Evolutionary conservation across 2,113 vertebrate species (phyloP).

Genomic region (Rhinopomastus cyanomelas): DNA sequence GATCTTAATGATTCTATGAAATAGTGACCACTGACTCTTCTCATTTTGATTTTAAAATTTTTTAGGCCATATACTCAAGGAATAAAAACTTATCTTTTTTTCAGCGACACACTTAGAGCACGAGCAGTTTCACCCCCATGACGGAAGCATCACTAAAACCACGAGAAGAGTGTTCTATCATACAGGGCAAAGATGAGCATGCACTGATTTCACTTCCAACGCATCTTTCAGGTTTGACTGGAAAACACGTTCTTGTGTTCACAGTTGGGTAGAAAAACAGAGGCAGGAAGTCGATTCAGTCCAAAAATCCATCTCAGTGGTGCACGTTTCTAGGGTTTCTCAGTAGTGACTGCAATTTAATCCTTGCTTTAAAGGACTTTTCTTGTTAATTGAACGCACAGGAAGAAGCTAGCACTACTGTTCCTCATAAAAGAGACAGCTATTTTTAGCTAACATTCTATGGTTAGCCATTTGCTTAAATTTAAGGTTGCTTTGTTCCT

Average conservation of each 20-base stretch:
- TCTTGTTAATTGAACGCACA: constrained; percentile 52
- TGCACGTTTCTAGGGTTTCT: neutral
- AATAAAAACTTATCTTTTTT: neutral
- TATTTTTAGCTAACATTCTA: constrained; percentile 19
- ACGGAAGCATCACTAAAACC: neutral
- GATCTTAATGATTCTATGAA: neutral
- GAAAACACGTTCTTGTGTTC: neutral
- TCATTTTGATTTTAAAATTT: neutral
- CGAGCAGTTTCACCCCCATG: neutral
- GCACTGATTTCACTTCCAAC: neutral
- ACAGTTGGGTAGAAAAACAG: neutral
- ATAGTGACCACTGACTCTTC: neutral
- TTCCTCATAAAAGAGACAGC: constrained; percentile 13
- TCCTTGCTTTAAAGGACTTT: constrained; percentile 16
- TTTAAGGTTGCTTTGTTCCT: constrained; percentile 41
- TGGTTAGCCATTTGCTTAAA: constrained; percentile 24
- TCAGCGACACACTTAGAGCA: neutral
- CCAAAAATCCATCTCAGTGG: neutral
- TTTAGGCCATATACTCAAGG: neutral
- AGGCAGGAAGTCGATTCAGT: neutral
- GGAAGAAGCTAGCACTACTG: neutral
- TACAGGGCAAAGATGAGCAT: neutral
- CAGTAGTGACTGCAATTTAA: constrained; percentile 26
- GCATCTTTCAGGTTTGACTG: neutral
- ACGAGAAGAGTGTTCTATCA: neutral